phyloP scores from a whole-genome alignment of 2,113 vertebrate genomes.

The Anser brachyrhynchus region DNA sequence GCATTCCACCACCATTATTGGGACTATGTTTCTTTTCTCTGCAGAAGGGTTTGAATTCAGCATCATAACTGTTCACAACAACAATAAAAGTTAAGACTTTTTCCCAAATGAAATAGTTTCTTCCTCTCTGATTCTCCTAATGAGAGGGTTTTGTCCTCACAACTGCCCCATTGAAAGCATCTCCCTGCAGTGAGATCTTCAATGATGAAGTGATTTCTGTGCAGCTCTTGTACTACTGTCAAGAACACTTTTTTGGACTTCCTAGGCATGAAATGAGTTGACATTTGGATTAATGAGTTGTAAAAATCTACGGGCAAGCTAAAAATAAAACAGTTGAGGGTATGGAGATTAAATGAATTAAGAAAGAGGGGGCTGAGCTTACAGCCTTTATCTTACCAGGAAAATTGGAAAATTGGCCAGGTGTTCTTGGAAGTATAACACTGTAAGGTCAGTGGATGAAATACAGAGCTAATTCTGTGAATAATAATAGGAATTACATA shows the following conservation, averaged over 20 bases:
- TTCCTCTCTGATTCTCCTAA: not conserved
- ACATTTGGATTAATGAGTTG: not conserved
- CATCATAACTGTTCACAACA: not conserved
- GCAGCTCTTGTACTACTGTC: not conserved
- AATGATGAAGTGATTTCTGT: not conserved
- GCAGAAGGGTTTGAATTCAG: not conserved
- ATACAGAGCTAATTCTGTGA: not conserved
- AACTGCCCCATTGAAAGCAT: not conserved
- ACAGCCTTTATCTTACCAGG: not conserved
- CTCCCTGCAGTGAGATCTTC: not conserved
- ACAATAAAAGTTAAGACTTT: not conserved
- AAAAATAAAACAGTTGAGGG: not conserved
- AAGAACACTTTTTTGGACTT: not conserved
- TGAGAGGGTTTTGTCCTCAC: not conserved
- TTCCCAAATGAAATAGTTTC: not conserved
- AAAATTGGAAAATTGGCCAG: not conserved
- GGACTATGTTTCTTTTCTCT: not conserved
- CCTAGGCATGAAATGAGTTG: not conserved
- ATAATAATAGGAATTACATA: not conserved
- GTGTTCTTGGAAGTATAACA: not conserved
- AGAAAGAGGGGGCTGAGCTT: not conserved
- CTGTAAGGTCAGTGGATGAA: not conserved
- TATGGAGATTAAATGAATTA: not conserved
- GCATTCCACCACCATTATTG: not conserved
- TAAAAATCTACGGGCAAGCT: not conserved